Evolutionary conservation across 30 jellyfish, hydroid and myxozoan species (phyloP), one percentile per base, ranked within the genome.

Genomic region (Hydractinia symbiolongicarpus): DNA sequence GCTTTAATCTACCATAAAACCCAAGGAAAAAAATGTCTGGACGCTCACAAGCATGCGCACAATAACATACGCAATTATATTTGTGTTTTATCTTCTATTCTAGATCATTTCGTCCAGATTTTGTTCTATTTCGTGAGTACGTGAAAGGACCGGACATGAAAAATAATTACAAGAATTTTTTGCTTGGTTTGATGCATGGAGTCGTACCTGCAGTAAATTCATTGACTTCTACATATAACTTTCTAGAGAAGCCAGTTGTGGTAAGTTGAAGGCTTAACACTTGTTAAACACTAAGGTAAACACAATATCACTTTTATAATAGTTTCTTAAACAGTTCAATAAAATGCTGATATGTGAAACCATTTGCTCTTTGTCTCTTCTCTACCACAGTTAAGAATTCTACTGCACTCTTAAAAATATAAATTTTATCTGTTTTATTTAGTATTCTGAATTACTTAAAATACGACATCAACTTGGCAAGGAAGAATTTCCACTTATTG

Each of bases 131-230:
- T 21, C 73, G 98, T 21, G 95, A 91, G 71, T 66, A 88, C 70
- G 71, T 91, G 53, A 84, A 84, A 30, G 98, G 95, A 4, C 93
- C 83, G 1, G 96, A 86, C 49, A 84, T 82, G 53, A 86, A 72
- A 55, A 88, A 86, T 44, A 89, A 86, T 67, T 88, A 83, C 13
- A 86, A 70, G 67, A 77, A 85, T 55, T 76, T 91, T 53, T 66
- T 91, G 50, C 88, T 86, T 82, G 98, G 98, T 0, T 83, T 91
- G 58, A 91, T 91, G 93, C 98, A 91, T 84, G 98, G 98, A 17
- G 66, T 81, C 50, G 89, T 91, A 15, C 98, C 98, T 3, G 81
- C 98, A 50, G 62, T 86, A 14, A 91, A 91, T 72, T 82, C 98
- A 9, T 84, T 91, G 40, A 80, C 70, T 19, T 78, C 98, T 30